Conservation (phyloP, 2,888 invertebrate species). For the Agelastica alni region DNA sequence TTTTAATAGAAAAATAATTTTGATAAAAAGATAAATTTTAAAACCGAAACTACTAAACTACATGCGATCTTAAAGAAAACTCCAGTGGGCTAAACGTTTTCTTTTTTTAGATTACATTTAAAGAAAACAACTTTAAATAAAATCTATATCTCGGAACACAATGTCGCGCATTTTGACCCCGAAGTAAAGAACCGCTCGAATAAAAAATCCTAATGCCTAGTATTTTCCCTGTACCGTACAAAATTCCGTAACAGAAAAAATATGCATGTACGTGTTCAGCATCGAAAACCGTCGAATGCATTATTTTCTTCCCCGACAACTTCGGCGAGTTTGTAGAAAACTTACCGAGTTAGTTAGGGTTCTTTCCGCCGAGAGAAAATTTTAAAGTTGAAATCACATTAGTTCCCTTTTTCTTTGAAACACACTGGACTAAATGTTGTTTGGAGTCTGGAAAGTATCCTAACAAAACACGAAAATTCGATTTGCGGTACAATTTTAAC, state of each 20-base stretch:
- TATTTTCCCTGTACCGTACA: conserved; percentile 8
- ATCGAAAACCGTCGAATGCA: not conserved
- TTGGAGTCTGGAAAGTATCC: conserved; percentile 3
- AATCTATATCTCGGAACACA: no score
- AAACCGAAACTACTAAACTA: no score
- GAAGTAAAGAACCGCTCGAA: conserved; percentile 7
- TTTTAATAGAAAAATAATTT: no score
- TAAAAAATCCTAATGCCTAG: conserved; percentile 11
- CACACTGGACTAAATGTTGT: conserved; percentile 1
- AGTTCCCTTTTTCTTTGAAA: conserved; percentile 4
- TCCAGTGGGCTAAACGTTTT: no score
- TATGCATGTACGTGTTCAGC: conserved; percentile 17
- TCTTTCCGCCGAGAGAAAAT: no score
- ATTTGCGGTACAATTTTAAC: no score
- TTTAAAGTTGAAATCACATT: conserved; percentile 17
- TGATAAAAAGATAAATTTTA: no score
- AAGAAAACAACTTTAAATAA: no score
- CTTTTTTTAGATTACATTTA: no score
- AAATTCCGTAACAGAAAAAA: conserved; percentile 8
- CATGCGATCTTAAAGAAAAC: no score
- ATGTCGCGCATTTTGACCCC: no score
- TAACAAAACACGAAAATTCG: conserved; percentile 22
- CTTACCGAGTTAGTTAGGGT: conserved; percentile 7
- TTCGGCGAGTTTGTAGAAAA: not conserved
- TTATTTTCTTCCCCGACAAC: conserved; percentile 7